Evolutionary conservation across 2,888 invertebrate genomes (phyloP).

Genomic region (Allacma fusca): DNA sequence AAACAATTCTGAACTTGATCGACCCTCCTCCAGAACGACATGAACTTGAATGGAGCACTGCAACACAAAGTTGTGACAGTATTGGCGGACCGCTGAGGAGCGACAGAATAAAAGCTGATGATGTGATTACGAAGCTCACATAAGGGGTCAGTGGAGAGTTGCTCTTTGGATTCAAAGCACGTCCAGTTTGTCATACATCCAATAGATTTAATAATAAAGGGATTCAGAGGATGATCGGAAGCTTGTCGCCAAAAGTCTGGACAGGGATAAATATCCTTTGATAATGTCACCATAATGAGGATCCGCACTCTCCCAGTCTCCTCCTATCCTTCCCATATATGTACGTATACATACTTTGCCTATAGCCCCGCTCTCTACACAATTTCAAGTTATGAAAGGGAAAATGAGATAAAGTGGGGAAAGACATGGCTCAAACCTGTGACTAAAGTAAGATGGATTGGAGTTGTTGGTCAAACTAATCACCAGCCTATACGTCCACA

Average conservation of each 20-base stretch:
- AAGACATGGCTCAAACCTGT: slow-evolving; percentile 14
- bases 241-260: slow-evolving; percentile 17
- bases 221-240: not conserved
- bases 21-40: too few species aligned
- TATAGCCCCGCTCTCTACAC: too few species aligned
- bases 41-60: too few species aligned
- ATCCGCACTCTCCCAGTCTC: not conserved
- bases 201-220: not conserved
- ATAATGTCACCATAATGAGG: slow-evolving; percentile 35
- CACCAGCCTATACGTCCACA: too few species aligned
- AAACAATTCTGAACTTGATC: too few species aligned
- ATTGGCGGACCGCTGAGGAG: too few species aligned
- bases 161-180: not conserved
- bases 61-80: too few species aligned
- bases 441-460: slow-evolving; percentile 19
- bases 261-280: slow-evolving; percentile 34
- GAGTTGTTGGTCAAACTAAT: not conserved
- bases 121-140: not conserved
- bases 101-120: not conserved
- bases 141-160: not conserved
- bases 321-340: not conserved
- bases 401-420: slow-evolving; percentile 30
- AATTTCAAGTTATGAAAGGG: too few species aligned
- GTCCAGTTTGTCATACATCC: not conserved
- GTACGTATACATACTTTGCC: too few species aligned